Evolutionary conservation across 1,140 invertebrate species (phyloP).

Genomic region (Drosophila lowei): DNA sequence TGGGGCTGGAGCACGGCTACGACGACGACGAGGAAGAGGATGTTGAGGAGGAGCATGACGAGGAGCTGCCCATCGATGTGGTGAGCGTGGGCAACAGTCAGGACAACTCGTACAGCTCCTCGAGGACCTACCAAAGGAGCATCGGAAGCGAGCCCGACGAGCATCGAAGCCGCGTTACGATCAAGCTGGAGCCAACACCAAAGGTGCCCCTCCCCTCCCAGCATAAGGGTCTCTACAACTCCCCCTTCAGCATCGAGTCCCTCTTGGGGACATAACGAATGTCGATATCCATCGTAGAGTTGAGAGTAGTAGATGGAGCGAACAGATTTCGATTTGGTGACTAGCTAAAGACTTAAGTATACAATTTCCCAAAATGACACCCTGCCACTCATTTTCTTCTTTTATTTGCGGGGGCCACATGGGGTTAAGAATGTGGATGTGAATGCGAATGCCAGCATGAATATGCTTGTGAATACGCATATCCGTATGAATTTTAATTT

Average conservation of each 20-base stretch:
- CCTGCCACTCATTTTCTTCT: constrained; percentile 1
- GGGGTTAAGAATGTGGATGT: constrained; percentile 6
- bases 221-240: constrained; percentile 46
- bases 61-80: constrained; percentile 85
- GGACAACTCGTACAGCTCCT: constrained; percentile 86
- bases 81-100: constrained; percentile 84
- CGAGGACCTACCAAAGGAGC: constrained; percentile 66
- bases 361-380: background rate
- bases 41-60: constrained; percentile 86
- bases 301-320: background rate
- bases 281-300: background rate
- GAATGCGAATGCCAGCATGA: constrained; percentile 5
- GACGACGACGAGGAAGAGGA: constrained; percentile 68
- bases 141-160: constrained; percentile 20
- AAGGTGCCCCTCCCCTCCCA: constrained; percentile 3
- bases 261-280: constrained; percentile 84
- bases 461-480: constrained; percentile 3
- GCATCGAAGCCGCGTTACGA: background rate
- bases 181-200: constrained; percentile 26
- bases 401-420: constrained; percentile 1
- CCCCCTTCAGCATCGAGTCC: constrained; percentile 92
- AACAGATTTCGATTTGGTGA: constrained; percentile 22
- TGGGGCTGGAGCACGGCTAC: constrained; percentile 86
- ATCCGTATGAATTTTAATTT: constrained; percentile 64
- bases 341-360: constrained; percentile 16